Conservation (phyloP, 2,888 invertebrate genomes). For the Lasioglossum marginatum region DNA sequence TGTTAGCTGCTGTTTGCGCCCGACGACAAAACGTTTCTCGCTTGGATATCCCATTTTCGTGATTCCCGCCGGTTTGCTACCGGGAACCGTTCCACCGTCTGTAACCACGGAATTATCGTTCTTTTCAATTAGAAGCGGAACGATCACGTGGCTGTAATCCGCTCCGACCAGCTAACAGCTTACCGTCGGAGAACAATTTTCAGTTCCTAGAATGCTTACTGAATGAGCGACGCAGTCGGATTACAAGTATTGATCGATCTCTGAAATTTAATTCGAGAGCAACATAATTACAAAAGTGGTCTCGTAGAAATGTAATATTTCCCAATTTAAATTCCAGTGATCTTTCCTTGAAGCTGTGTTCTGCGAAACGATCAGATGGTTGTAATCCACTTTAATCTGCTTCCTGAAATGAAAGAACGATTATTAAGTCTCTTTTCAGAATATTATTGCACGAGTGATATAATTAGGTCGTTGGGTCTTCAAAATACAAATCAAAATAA, state of each 20-base stretch:
- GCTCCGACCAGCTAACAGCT: background rate
- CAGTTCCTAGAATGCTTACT: background rate
- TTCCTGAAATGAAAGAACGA: background rate
- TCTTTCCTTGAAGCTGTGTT: background rate
- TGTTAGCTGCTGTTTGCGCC: constrained; percentile 1
- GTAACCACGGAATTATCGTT: background rate
- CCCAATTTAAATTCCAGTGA: background rate
- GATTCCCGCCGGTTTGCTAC: background rate
- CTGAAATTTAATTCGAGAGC: background rate
- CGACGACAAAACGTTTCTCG: constrained; percentile 1
- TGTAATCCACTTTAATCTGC: background rate
- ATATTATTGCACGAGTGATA: background rate
- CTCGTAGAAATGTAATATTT: background rate
- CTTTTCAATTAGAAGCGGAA: background rate
- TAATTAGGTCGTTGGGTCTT: background rate
- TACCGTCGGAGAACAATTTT: background rate
- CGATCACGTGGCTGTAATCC: background rate
- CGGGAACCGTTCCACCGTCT: background rate
- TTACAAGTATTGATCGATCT: background rate
- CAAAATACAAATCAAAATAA: background rate
- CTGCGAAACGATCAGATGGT: background rate
- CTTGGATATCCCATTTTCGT: constrained; percentile 2
- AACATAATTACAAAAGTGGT: background rate
- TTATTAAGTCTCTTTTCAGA: background rate
- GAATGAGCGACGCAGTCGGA: too few species aligned